Evolutionary conservation across 2,888 invertebrate species (phyloP), one percentile per base, ranked within the genome.

Genomic region (Spialia ferax): DNA sequence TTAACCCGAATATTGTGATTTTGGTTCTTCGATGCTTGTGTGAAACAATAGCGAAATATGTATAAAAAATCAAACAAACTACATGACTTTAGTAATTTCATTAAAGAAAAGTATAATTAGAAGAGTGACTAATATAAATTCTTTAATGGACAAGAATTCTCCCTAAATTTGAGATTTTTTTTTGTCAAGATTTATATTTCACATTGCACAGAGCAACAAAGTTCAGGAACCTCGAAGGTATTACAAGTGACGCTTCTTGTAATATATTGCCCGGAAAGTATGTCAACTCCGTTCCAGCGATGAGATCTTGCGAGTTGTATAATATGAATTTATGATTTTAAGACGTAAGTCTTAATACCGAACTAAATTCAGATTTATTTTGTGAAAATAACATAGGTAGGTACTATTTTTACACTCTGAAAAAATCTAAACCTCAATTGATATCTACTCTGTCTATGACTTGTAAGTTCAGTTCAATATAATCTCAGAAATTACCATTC

Each of bases 231-330:
- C 55, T 29, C 55, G 29, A 18, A 32, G 18, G 55, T 15, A 29
- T 55, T 29, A 55, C 11, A 15, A 8, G n/a, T 32, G 50, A 50
- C 50, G 8, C 13, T 50, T 50, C 22, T 22, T 6, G 50, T 13
- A 22, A 50, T 22, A 50, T 50, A 50, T 50, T 50, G 50, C 13
- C 50, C 50, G 22, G 1, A 13, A 22, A 22, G 18, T 11, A 22
- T 50, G 50, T 50, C 50, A 48, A 48, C 48, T 48, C 48, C 22
- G 11, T 50, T 50, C 22, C 6, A 22, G 22, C 50, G 20, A 22
- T 13, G 22, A 11, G 22, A 22, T 50, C 20, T 11, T 11, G 22
- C 10, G 48, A 48, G 48, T 20, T 8, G 10, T 32, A 32, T 32
- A 32, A 32, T 32, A 32, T 32, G 18, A 45, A 45, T 48, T 20